A percentile compares a stretch with the other conserved stretches of the same genome.
Evolutionary conservation across 2,797 vertebrate species (phyloP).

Genomic region (Antrozous pallidus): DNA sequence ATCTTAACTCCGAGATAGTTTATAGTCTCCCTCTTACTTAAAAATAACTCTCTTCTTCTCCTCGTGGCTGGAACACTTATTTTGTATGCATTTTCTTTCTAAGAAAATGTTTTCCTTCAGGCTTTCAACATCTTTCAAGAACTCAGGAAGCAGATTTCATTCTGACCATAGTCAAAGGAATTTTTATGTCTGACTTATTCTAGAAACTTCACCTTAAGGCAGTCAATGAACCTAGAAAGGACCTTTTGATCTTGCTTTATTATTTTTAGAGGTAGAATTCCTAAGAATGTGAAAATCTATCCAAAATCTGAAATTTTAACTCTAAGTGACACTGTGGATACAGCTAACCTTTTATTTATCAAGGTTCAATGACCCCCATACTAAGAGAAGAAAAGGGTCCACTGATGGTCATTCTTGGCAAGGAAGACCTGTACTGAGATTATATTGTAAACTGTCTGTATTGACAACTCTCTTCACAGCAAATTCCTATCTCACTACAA

Average conservation of each 20-base stretch:
- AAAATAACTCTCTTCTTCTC: neutral
- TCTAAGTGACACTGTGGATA: neutral
- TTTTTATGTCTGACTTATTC: slow-evolving; percentile 16
- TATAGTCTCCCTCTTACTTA: neutral
- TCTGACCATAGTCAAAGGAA: neutral
- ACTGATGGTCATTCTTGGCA: neutral
- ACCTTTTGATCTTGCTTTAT: neutral
- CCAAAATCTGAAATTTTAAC: neutral
- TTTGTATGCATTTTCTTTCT: neutral
- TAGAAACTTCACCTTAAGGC: neutral
- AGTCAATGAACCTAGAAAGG: neutral
- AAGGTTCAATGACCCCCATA: neutral
- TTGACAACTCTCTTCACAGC: neutral
- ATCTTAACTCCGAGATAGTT: neutral
- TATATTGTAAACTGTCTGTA: neutral
- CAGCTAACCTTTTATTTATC: neutral
- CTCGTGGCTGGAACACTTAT: neutral
- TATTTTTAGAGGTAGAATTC: slow-evolving; percentile 8
- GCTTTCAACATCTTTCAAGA: neutral
- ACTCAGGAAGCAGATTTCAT: neutral
- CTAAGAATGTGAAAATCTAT: neutral
- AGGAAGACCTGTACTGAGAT: neutral
- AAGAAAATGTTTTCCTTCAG: neutral
- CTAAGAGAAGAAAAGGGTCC: neutral
- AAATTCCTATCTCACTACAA: neutral